A percentile compares a stretch with the other conserved stretches of the same genome.
Evolutionary conservation across 2,113 vertebrate species (phyloP).

Genomic region (Cettia cetti): DNA sequence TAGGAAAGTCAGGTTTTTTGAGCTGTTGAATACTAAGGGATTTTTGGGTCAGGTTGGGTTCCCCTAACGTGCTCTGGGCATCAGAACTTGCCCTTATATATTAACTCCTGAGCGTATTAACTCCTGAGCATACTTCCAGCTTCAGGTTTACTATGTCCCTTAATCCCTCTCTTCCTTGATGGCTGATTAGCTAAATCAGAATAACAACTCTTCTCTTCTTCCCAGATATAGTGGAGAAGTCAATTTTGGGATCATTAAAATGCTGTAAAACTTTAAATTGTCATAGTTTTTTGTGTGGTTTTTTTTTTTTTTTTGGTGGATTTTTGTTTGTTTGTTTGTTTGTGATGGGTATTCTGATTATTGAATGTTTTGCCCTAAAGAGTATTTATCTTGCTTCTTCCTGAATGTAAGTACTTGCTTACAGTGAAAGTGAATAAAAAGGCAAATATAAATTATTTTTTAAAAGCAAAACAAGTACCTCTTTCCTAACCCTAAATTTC

Average conservation of each 20-base stretch:
- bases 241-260: not conserved
- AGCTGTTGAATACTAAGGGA: not conserved
- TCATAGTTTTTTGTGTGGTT: accelerated
- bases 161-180: not conserved
- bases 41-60: not conserved
- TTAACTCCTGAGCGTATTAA: not conserved
- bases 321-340: not conserved
- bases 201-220: not conserved
- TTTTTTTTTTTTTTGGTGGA: not conserved
- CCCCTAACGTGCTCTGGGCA: not conserved
- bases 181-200: not conserved
- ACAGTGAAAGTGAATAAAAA: not conserved
- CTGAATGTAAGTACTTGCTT: not conserved
- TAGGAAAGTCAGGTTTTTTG: not conserved
- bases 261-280: not conserved
- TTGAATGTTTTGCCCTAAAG: not conserved
- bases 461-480: accelerated
- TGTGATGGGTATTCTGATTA: not conserved
- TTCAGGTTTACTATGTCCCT: not conserved
- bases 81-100: not conserved
- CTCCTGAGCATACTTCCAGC: not conserved
- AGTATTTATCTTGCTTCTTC: not conserved
- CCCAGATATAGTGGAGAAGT: not conserved
- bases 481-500: not conserved
- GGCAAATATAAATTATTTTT: not conserved